These are phyloP conservation scores for Drosophila stalkeri DNA, from an alignment of 2,888 invertebrate species.

Conservation along the genomic window DNA sequence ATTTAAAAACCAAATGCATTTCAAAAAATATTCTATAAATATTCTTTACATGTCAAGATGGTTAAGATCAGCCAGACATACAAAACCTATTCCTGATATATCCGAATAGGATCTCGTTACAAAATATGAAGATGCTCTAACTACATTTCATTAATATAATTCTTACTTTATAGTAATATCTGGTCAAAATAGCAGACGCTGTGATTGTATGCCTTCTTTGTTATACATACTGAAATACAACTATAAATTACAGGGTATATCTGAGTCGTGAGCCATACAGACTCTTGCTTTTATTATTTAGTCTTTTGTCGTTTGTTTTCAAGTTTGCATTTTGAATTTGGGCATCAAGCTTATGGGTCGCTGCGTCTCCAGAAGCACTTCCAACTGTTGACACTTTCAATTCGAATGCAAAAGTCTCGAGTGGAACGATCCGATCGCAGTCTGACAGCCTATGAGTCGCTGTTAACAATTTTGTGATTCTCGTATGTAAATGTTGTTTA, in stretches of 20 bases:
- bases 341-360: constrained; percentile 65
- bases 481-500: constrained; percentile 78
- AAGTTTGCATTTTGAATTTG: constrained; percentile 37
- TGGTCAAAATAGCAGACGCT: too few species aligned
- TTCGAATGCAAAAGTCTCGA: constrained; percentile 62
- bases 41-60: too few species aligned
- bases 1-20: too few species aligned
- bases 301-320: background rate
- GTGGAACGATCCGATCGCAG: constrained; percentile 23
- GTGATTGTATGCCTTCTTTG: too few species aligned
- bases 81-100: too few species aligned
- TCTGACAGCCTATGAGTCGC: constrained; percentile 22
- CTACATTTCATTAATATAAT: too few species aligned
- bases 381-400: constrained; percentile 74
- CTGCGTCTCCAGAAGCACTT: constrained; percentile 52
- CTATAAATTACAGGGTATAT: background rate
- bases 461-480: constrained; percentile 71
- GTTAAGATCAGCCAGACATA: too few species aligned
- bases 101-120: too few species aligned
- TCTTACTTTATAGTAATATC: too few species aligned
- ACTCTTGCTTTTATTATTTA: constrained; percentile 2
- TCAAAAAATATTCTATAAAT: too few species aligned
- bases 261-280: background rate
- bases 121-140: too few species aligned
- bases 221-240: too few species aligned